phyloP scores from a whole-genome alignment of 2,797 vertebrate genomes.

The Urocyon cinereoargenteus region DNA sequence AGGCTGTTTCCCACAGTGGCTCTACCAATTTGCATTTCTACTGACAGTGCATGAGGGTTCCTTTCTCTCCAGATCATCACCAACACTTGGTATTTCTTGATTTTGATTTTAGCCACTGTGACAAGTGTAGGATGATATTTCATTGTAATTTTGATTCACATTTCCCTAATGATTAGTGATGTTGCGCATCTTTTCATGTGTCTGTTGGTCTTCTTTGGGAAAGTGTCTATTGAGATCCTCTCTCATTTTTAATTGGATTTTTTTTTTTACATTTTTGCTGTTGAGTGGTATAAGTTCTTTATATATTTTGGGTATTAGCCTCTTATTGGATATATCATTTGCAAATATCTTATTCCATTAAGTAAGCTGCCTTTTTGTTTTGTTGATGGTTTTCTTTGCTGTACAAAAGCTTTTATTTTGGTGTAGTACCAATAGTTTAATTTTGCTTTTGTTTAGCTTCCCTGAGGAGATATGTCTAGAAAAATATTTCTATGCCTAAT shows the following conservation, averaged over 20 bases:
- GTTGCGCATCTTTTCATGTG: neutral
- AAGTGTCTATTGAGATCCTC: neutral
- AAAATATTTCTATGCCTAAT: neutral
- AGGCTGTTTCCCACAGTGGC: neutral
- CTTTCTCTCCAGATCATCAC: neutral
- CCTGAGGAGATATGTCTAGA: neutral
- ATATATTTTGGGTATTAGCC: neutral
- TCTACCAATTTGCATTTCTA: neutral
- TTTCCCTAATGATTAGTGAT: neutral
- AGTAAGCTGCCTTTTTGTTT: neutral
- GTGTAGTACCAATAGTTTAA: neutral
- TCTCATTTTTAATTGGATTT: neutral
- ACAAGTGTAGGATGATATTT: neutral
- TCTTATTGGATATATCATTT: neutral
- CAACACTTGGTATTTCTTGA: neutral
- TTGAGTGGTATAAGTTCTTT: neutral
- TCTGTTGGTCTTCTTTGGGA: neutral
- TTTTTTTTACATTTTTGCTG: neutral
- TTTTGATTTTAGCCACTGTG: neutral
- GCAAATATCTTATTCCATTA: neutral
- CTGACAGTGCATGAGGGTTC: neutral
- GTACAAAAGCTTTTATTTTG: neutral
- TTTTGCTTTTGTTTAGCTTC: neutral
- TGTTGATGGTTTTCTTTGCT: neutral
- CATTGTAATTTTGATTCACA: neutral